Conservation (phyloP, 1,140 invertebrate genomes). For the Leptinotarsa undecemlineata region DNA sequence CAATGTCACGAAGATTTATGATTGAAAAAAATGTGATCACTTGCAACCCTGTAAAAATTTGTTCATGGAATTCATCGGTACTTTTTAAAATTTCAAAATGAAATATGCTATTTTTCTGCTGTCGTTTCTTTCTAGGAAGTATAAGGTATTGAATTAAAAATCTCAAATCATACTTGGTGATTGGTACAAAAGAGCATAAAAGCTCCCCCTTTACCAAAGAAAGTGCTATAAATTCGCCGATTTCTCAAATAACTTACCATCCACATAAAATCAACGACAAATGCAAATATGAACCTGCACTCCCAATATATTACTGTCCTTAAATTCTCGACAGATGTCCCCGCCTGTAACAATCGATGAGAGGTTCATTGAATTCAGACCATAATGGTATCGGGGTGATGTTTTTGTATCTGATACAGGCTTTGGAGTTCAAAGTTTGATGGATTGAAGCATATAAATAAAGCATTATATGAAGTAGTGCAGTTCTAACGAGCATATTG, state of each 20-base stretch:
- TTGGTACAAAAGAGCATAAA: too few species aligned
- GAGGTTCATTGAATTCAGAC: neutral
- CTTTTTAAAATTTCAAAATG: too few species aligned
- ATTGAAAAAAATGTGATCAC: too few species aligned
- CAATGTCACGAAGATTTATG: too few species aligned
- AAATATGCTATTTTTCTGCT: too few species aligned
- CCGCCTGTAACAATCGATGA: conserved; percentile 7
- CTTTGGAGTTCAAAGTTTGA: neutral
- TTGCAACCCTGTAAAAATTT: too few species aligned
- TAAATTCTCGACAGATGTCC: conserved; percentile 3
- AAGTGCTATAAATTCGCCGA: neutral
- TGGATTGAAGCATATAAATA: neutral
- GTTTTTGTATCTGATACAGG: neutral
- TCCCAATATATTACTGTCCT: neutral
- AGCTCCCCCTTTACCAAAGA: too few species aligned
- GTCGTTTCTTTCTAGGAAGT: too few species aligned
- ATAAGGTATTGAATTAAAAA: too few species aligned
- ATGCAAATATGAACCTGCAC: neutral
- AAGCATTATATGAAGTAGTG: neutral
- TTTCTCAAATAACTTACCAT: neutral
- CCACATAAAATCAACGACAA: neutral
- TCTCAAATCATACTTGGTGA: too few species aligned
- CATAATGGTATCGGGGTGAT: neutral
- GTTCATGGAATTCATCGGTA: too few species aligned
- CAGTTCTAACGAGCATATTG: conserved; percentile 2